Conservation (phyloP, 2,113 vertebrate species). For the Melanerpes formicivorus region DNA sequence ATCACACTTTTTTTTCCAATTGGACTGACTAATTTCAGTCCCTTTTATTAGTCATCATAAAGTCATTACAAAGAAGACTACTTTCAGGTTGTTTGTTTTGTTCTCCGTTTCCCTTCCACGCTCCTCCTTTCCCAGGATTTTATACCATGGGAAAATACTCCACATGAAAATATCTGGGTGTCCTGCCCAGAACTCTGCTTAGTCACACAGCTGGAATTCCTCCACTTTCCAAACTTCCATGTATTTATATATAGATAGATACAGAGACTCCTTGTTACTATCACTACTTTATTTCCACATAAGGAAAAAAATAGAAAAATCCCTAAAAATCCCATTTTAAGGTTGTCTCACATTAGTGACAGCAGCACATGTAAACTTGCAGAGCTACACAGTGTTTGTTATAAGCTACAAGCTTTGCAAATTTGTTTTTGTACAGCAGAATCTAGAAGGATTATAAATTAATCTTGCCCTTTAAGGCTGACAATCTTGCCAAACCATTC, state of each 20-base stretch:
- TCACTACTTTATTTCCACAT: not conserved
- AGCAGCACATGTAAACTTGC: slow-evolving; percentile 12
- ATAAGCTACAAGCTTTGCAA: not conserved
- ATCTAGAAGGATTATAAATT: slow-evolving; percentile 60
- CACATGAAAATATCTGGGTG: not conserved
- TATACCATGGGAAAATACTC: not conserved
- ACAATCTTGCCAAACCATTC: slow-evolving; percentile 37
- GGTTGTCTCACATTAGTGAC: not conserved
- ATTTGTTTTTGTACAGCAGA: slow-evolving; percentile 22
- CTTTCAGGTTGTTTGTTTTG: rapidly evolving
- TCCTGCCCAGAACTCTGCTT: not conserved
- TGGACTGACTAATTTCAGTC: not conserved
- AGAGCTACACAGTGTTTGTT: not conserved
- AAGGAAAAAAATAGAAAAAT: slow-evolving; percentile 7
- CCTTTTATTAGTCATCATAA: not conserved
- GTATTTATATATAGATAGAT: not conserved
- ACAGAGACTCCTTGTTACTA: not conserved
- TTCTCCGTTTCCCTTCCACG: rapidly evolving
- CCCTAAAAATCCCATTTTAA: slow-evolving; percentile 1
- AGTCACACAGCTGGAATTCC: not conserved
- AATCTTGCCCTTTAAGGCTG: slow-evolving; percentile 55
- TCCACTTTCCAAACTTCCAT: not conserved
- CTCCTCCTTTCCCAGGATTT: not conserved
- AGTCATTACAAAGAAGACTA: not conserved
- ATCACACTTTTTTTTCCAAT: not conserved